These are phyloP conservation scores for Tetraodon nigroviridis DNA, from an alignment of 2,113 vertebrate species.

Conservation along the genomic window DNA sequence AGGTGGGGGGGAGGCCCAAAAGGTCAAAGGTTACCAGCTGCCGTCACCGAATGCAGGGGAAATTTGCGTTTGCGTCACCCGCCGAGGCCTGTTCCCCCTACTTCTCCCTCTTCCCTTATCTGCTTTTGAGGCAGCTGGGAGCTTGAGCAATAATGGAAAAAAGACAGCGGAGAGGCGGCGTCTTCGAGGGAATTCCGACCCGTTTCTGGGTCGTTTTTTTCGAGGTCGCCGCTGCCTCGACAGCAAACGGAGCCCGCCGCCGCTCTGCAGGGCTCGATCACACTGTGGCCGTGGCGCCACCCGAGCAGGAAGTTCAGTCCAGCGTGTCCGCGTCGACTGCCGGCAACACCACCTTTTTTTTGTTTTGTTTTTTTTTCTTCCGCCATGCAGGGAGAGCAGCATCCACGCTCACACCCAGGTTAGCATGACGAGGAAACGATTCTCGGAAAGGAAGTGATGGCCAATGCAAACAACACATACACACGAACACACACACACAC, in stretches of 20 bases:
- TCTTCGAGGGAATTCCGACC: neutral
- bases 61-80: slow-evolving; percentile 3
- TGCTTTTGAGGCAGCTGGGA: slow-evolving; percentile 26
- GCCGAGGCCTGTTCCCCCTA: neutral
- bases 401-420: too few relatives aligned
- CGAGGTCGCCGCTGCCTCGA: too few relatives aligned
- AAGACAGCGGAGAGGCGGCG: neutral
- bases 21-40: slow-evolving; percentile 28
- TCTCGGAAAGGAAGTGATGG: slow-evolving; percentile 60
- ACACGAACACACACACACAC: neutral
- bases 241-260: neutral
- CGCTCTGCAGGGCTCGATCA: slow-evolving; percentile 10
- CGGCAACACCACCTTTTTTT: neutral
- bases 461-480: neutral
- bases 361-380: too few relatives aligned
- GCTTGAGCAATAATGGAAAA: slow-evolving; percentile 44
- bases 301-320: slow-evolving; percentile 38
- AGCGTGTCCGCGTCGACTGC: neutral
- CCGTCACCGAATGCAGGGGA: neutral
- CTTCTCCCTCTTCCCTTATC: slow-evolving; percentile 11
- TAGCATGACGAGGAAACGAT: slow-evolving; percentile 61
- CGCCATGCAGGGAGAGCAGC: neutral
- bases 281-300: slow-evolving; percentile 8
- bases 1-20: slow-evolving; percentile 4
- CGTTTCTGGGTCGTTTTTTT: too few relatives aligned